Evolutionary conservation across 1,140 invertebrate genomes (phyloP).

Genomic region (Medauroidea extradentata): DNA sequence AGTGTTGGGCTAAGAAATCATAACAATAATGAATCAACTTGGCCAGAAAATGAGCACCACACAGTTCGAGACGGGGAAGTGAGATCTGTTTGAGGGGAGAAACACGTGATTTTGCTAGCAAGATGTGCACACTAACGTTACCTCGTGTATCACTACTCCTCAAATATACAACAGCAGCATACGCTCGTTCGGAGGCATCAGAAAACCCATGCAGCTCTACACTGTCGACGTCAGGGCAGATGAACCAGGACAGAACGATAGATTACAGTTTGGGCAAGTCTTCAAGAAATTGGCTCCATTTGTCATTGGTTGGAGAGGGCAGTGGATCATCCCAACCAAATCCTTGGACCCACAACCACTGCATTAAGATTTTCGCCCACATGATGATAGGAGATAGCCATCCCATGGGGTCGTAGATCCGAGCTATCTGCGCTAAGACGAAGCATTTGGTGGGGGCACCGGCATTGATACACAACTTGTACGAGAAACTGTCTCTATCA

Average conservation of each 20-base stretch:
- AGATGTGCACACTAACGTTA: slow-evolving; percentile 18
- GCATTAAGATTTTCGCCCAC: too few relatives aligned
- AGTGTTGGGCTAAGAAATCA: too few relatives aligned
- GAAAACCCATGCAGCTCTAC: slow-evolving; percentile 34
- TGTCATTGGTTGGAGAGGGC: neutral
- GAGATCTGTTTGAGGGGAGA: slow-evolving; percentile 37
- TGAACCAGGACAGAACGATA: slow-evolving; percentile 17
- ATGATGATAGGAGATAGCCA: too few relatives aligned
- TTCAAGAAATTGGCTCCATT: neutral
- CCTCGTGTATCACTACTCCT: slow-evolving; percentile 1
- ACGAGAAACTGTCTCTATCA: too few relatives aligned
- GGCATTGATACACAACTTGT: too few relatives aligned
- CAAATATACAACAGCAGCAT: slow-evolving; percentile 31
- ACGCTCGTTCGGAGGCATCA: slow-evolving; percentile 13
- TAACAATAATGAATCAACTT: slow-evolving; percentile 13
- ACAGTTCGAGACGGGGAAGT: slow-evolving; percentile 44
- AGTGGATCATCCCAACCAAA: too few relatives aligned
- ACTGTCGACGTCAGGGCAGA: slow-evolving; percentile 11
- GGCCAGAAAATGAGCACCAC: slow-evolving; percentile 34
- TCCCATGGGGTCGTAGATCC: neutral
- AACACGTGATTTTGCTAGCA: slow-evolving; percentile 37
- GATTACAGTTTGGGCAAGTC: slow-evolving; percentile 8
- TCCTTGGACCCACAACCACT: too few relatives aligned
- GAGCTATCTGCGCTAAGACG: neutral
- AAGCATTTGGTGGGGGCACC: neutral